Conservation (phyloP, 2,888 invertebrate species). For the Drosophila fungiperda region DNA sequence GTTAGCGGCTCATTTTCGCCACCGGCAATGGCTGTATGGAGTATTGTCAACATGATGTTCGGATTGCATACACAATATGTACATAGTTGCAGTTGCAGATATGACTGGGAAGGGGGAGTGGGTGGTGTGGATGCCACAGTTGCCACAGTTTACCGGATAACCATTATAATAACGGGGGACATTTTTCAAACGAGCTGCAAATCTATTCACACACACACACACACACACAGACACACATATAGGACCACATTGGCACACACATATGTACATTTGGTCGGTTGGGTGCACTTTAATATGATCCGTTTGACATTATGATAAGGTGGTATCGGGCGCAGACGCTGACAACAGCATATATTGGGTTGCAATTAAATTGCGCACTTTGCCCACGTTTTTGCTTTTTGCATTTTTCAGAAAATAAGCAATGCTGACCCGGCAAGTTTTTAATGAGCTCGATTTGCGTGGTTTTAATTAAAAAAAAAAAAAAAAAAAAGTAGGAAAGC, state of each 20-base stretch:
- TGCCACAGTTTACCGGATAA: constrained; percentile 61
- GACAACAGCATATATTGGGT: constrained; percentile 49
- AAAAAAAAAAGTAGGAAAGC: constrained; percentile 41
- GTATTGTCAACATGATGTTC: constrained; percentile 65
- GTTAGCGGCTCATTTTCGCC: constrained; percentile 65
- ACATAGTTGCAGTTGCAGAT: neutral
- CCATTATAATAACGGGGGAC: constrained; percentile 68
- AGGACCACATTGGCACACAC: neutral
- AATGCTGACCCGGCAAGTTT: constrained; percentile 63
- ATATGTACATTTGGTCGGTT: constrained; percentile 14
- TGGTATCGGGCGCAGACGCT: constrained; percentile 28
- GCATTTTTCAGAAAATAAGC: constrained; percentile 15
- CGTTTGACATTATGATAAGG: constrained; percentile 66
- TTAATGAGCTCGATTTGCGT: constrained; percentile 70
- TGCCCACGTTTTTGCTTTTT: constrained; percentile 2
- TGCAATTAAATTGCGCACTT: constrained; percentile 56
- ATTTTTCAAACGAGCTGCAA: constrained; percentile 13
- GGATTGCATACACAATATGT: constrained; percentile 19
- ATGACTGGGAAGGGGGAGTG: constrained; percentile 4
- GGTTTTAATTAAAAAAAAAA: constrained; percentile 68
- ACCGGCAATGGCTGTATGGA: constrained; percentile 48
- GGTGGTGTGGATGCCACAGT: no score
- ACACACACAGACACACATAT: neutral
- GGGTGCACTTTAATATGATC: constrained; percentile 34
- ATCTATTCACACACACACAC: neutral